Evolutionary conservation across 2,113 vertebrate genomes (phyloP).

Genomic region (Myrmecobius fasciatus): DNA sequence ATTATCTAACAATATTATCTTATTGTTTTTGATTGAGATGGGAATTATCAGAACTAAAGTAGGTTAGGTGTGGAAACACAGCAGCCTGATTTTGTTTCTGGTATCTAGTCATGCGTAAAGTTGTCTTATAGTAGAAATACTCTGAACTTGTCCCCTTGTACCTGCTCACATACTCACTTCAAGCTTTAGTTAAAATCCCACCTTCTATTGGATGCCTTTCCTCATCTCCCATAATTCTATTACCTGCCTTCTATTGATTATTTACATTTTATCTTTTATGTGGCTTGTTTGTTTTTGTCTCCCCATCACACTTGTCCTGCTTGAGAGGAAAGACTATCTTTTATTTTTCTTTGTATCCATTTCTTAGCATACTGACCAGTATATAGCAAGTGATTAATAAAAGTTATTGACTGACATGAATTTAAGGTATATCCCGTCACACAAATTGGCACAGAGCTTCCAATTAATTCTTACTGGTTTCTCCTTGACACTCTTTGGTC

Average conservation of each 20-base stretch:
- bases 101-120: not conserved
- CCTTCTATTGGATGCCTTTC: not conserved
- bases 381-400: not conserved
- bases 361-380: not conserved
- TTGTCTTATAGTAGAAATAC: not conserved
- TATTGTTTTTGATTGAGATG: not conserved
- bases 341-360: not conserved
- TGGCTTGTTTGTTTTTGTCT: not conserved
- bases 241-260: not conserved
- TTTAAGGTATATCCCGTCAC: not conserved
- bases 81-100: not conserved
- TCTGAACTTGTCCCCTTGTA: not conserved
- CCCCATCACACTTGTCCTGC: not conserved
- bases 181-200: not conserved
- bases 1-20: too few relatives aligned
- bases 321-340: not conserved
- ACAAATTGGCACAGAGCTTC: not conserved
- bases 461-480: not conserved
- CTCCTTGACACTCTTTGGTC: not conserved
- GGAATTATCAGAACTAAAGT: not conserved
- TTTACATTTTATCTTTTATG: not conserved
- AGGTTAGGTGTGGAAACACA: not conserved
- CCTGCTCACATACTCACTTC: not conserved
- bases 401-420: not conserved
- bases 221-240: not conserved